Evolutionary conservation across 2,113 vertebrate species (phyloP).

Genomic region (Pseudolaguvia tuberculata): DNA sequence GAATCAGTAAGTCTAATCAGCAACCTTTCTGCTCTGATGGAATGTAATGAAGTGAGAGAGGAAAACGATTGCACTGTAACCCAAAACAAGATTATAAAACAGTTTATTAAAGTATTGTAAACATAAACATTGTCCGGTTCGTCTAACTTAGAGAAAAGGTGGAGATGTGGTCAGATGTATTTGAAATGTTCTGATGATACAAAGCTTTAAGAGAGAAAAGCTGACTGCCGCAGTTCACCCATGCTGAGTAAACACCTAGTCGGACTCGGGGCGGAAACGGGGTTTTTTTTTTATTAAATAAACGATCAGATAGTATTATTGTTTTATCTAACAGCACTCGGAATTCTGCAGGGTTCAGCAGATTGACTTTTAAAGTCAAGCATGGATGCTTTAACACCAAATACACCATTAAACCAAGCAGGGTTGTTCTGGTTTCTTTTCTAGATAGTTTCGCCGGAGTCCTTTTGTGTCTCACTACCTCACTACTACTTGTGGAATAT

Average conservation of each 20-base stretch:
- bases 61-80: neutral
- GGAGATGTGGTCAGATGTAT: neutral
- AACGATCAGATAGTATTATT: conserved; percentile 10
- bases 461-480: too few species aligned
- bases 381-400: neutral
- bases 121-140: too few species aligned
- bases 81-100: conserved; percentile 11
- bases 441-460: too few species aligned
- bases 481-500: too few species aligned
- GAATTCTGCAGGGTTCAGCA: conserved; percentile 8
- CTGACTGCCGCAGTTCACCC: neutral
- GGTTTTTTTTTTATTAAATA: neutral
- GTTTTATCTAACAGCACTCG: conserved; percentile 10
- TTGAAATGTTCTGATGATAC: conserved; percentile 16
- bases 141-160: neutral
- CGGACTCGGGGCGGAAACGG: neutral
- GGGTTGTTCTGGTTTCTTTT: neutral
- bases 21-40: conserved; percentile 10
- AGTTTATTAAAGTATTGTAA: too few species aligned
- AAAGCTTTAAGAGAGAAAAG: conserved; percentile 12
- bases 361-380: neutral
- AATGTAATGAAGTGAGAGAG: neutral
- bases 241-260: neutral
- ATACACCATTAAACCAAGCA: neutral
- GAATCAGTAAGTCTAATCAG: conserved; percentile 24